Percentiles rank a stretch among this genome's conserved stretches.
Conservation (phyloP, 1,140 invertebrate genomes). For the Triops longicaudatus region DNA sequence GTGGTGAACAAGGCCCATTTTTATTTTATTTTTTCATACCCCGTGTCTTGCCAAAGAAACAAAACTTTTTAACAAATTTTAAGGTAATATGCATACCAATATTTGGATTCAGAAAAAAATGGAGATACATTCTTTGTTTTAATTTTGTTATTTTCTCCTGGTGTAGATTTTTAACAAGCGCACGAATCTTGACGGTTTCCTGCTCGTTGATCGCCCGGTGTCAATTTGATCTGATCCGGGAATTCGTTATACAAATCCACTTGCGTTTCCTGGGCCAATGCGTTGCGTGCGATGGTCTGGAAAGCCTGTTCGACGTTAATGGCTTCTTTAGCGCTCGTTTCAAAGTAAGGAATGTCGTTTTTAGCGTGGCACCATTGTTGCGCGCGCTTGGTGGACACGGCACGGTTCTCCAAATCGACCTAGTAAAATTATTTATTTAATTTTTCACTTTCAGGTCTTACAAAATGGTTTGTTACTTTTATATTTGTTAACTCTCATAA, state of each 20-base stretch:
- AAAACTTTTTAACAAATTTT: not conserved
- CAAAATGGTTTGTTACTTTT: too few species aligned
- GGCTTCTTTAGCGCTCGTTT: slow-evolving; percentile 96
- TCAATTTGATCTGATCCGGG: slow-evolving; percentile 81
- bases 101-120: not conserved
- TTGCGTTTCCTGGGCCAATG: slow-evolving; percentile 70
- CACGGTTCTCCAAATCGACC: slow-evolving; percentile 88
- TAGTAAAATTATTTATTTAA: too few species aligned
- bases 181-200: slow-evolving; percentile 34
- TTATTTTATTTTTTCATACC: not conserved
- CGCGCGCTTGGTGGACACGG: slow-evolving; percentile 88
- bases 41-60: too few species aligned
- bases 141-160: not conserved
- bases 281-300: slow-evolving; percentile 94
- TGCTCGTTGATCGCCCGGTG: slow-evolving; percentile 38
- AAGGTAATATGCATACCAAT: too few species aligned
- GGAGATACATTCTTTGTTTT: not conserved
- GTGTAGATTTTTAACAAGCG: slow-evolving; percentile 33
- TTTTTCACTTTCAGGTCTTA: too few species aligned
- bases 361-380: slow-evolving; percentile 98
- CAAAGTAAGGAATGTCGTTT: slow-evolving; percentile 98
- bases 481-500: too few species aligned
- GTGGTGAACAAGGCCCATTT: not conserved
- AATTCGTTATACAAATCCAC: slow-evolving; percentile 95
- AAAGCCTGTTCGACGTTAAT: slow-evolving; percentile 98